A percentile compares a stretch with the other conserved stretches of the same genome.
Evolutionary conservation across 37 sponge, comb jelly and placozoan genomes (phyloP).

Genomic region (Geodia barretti): DNA sequence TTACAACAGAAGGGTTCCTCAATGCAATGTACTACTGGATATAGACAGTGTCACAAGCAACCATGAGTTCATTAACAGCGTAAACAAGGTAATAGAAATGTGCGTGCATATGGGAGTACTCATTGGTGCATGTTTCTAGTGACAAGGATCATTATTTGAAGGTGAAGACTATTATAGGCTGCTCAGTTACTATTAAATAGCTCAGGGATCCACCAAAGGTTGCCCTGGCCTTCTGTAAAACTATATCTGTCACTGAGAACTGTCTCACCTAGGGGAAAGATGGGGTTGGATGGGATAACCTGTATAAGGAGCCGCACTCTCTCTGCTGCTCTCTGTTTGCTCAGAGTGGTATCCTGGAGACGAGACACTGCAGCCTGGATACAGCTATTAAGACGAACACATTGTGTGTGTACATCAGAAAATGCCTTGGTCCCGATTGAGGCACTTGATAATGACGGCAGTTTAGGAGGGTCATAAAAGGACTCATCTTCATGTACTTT

Average conservation of each 20-base stretch:
- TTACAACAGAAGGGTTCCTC: no score
- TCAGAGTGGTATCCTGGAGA: conserved; percentile 24
- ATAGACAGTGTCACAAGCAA: no score
- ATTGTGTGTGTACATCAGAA: neutral
- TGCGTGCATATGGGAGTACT: no score
- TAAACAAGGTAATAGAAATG: no score
- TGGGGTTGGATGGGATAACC: conserved; percentile 33
- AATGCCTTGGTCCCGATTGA: neutral
- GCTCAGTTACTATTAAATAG: no score
- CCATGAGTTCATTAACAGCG: no score
- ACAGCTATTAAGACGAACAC: conserved; percentile 39
- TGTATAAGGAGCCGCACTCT: conserved; percentile 30
- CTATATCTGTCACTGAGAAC: neutral
- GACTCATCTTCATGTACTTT: no score
- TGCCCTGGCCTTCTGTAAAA: neutral
- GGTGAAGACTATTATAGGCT: no score
- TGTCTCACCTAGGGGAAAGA: conserved; percentile 6
- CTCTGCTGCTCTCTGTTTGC: conserved; percentile 26
- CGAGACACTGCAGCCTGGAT: conserved; percentile 62
- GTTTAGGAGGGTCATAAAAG: neutral
- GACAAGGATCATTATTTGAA: no score
- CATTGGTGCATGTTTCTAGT: no score
- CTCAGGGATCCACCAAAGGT: no score
- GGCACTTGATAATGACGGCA: neutral
- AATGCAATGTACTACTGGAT: no score